Percentiles rank a stretch among this genome's conserved stretches.
Evolutionary conservation across 2,797 vertebrate species (phyloP).

Genomic region (Pteronotus mesoamericanus): DNA sequence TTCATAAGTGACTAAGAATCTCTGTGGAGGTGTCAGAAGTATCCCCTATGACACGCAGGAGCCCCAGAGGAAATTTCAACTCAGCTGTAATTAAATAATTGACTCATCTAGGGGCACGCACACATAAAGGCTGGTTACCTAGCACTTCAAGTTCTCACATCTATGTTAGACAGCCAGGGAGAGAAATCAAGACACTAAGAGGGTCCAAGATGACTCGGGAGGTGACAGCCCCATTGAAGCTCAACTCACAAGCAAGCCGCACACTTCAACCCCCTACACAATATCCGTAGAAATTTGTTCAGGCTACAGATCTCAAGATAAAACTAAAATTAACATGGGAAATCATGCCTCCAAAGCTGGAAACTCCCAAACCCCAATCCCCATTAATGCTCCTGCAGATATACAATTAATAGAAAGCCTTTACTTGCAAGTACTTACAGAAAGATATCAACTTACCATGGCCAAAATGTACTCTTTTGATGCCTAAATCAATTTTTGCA

Average conservation of each 20-base stretch:
- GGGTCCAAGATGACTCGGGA: not conserved
- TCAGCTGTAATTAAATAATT: not conserved
- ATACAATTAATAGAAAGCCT: not conserved
- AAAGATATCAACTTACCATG: not conserved
- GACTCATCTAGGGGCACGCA: not conserved
- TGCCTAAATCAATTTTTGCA: too few relatives aligned
- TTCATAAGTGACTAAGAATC: not conserved
- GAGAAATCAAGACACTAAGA: not conserved
- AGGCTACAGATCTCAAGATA: not conserved
- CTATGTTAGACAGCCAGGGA: not conserved
- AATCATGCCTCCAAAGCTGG: not conserved
- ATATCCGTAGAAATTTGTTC: not conserved
- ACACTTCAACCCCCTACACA: not conserved
- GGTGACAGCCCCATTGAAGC: not conserved
- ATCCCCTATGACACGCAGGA: not conserved
- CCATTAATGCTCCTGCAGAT: not conserved
- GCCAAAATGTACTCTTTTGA: not conserved
- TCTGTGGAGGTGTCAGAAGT: not conserved
- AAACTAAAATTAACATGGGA: not conserved
- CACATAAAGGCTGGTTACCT: not conserved
- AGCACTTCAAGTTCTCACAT: not conserved
- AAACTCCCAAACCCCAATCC: not conserved
- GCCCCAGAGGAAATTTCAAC: not conserved
- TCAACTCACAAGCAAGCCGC: not conserved
- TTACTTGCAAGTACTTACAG: not conserved